Evolutionary conservation across 2,113 vertebrate species (phyloP).

Genomic region (Anarhynchus alexandrinus): DNA sequence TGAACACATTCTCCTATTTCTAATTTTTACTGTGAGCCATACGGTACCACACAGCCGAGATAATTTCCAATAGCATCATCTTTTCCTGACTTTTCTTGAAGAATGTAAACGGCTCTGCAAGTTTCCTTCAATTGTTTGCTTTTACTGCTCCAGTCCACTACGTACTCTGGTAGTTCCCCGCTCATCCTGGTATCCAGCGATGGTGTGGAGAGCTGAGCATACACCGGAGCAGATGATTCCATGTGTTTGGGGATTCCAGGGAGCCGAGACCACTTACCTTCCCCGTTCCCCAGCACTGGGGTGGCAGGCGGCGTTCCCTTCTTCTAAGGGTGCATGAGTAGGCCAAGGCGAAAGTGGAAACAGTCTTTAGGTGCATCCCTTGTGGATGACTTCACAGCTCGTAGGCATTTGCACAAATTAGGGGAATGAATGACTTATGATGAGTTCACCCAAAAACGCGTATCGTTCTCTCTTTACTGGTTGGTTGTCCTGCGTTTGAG

Average conservation of each 20-base stretch:
- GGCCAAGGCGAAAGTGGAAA: neutral
- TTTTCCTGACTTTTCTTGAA: slow-evolving; percentile 3
- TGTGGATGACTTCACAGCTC: neutral
- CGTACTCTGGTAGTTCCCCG: neutral
- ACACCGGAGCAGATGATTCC: rapidly evolving
- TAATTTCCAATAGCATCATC: slow-evolving; percentile 15
- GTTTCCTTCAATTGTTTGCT: neutral
- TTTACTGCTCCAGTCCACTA: neutral
- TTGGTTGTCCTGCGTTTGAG: neutral
- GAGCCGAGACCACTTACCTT: neutral
- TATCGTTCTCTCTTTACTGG: neutral
- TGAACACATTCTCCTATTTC: slow-evolving; percentile 42
- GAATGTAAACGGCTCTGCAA: neutral
- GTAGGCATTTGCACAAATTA: neutral
- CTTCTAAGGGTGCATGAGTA: neutral
- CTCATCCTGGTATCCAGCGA: neutral
- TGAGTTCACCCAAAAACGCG: neutral
- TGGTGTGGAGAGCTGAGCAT: neutral
- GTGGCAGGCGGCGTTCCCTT: neutral
- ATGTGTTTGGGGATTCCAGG: neutral
- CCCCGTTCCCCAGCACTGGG: neutral
- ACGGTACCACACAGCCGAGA: neutral
- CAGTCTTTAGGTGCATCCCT: neutral
- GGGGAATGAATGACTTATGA: neutral
- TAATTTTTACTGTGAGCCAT: neutral